Base-by-base conservation (phyloP, 2,888 invertebrate genomes). In the Yponomeuta plumbellus region DNA sequence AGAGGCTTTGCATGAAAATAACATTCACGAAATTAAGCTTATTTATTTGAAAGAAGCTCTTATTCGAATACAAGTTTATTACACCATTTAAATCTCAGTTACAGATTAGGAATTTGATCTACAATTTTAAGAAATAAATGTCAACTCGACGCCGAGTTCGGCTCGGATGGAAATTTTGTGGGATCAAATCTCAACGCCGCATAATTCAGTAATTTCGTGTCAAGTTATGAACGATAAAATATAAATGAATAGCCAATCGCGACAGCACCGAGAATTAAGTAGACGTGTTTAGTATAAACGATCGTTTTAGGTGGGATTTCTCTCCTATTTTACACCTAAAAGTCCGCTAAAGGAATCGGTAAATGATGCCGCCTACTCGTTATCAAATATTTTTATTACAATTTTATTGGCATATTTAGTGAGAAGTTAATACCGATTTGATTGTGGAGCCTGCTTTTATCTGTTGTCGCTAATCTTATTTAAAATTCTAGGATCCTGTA, bases 111-210 rank as follows among this genome's bases (percentile, higher is more conserved):
- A 57, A 63, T 39, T 34, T 64, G 59, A 67, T 59, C 39, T 34
- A 11, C 34, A 21, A 64, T 52, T 64, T 39, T 52, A 64, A 44
- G 23, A 21, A 75, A 76, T 72, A 73, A 74, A 73, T 76, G 74
- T 81, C 77, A 80, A 74, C 75, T 72, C 70, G 74, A 80, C 78
- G 80, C 75, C 76, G 70, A 72, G 69, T 76, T 74, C n/a, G n/a
- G 84, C 85, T 80, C 81, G 79, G 76, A 86, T 86, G 85, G 83
- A 79, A 86, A 87, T 85, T 71, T 67, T 69, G 69, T 72, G 75
- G 76, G 78, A 83, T 80, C 74, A 74, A 78, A 81, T 79, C 80
- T 83, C 83, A 83, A 80, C 81, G 74, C 70, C 71, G 76, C 73
- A 79, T 83, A 80, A 81, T 80, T 76, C 75, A 74, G 73, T 79